phyloP scores from a whole-genome alignment of 2,797 vertebrate species.

The Falco peregrinus region DNA sequence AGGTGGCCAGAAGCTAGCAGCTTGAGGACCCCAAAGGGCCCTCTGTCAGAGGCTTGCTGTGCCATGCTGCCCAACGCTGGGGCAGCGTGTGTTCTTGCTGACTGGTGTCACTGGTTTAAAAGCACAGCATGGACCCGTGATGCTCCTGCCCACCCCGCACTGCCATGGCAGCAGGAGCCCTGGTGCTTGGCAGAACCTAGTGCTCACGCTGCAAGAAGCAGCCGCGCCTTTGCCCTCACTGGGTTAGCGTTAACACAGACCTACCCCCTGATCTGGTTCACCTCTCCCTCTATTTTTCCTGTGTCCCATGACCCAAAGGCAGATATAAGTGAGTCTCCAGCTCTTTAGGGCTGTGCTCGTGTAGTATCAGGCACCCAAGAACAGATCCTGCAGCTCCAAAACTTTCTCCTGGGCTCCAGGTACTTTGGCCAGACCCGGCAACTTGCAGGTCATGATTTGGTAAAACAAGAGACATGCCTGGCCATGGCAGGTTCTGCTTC shows the following conservation, averaged over 20 bases:
- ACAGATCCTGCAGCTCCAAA: neutral
- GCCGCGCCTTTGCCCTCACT: neutral
- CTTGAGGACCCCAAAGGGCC: neutral
- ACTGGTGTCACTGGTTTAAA: conserved; percentile 17
- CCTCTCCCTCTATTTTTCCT: neutral
- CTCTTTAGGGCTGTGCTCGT: neutral
- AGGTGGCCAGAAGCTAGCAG: neutral
- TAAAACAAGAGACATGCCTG: neutral
- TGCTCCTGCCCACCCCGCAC: neutral
- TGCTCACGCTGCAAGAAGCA: neutral
- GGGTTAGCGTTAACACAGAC: neutral
- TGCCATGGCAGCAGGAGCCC: rapidly evolving
- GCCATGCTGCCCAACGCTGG: rapidly evolving
- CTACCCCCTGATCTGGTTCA: neutral
- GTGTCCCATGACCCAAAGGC: rapidly evolving
- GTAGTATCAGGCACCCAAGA: neutral
- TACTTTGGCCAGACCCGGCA: neutral
- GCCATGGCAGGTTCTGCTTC: neutral
- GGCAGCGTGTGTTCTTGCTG: neutral
- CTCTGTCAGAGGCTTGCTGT: neutral
- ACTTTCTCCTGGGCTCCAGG: neutral
- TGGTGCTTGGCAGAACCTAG: neutral
- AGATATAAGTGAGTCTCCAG: neutral
- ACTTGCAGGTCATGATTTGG: neutral
- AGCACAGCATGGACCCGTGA: conserved; percentile 21